Conservation (phyloP, 2,113 vertebrate genomes). For the Xyliphius kryptos region DNA sequence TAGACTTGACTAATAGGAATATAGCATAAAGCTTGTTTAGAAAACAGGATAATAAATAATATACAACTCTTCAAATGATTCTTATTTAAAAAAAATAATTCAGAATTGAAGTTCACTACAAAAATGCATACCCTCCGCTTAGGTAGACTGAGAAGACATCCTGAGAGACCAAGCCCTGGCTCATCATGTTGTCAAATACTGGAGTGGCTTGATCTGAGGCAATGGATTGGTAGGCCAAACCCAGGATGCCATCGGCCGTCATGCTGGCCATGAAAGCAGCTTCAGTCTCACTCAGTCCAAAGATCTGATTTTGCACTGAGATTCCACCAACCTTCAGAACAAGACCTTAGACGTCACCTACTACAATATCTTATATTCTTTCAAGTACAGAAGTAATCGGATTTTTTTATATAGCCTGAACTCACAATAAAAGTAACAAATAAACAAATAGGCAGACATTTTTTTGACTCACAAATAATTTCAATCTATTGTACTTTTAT, state of each 20-base stretch:
- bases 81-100: not conserved
- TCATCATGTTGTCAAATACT: conserved; percentile 56
- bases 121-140: conserved; percentile 37
- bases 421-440: too few relatives aligned
- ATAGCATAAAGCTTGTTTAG: too few relatives aligned
- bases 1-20: too few relatives aligned
- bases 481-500: too few relatives aligned
- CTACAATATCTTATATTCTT: not conserved
- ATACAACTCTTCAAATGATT: not conserved
- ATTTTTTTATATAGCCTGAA: too few relatives aligned
- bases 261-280: conserved; percentile 49
- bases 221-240: conserved; percentile 51
- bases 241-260: conserved; percentile 53
- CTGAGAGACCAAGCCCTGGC: conserved; percentile 40
- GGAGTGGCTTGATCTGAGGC: conserved; percentile 46
- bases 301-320: conserved; percentile 60
- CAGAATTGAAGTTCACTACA: too few relatives aligned
- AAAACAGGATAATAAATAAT: too few relatives aligned
- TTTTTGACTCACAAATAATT: too few relatives aligned
- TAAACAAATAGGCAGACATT: too few relatives aligned
- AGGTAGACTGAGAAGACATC: conserved; percentile 54
- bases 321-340: conserved; percentile 53
- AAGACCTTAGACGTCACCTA: conserved; percentile 4
- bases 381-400: not conserved
- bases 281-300: conserved; percentile 64